Evolutionary conservation across 2,797 vertebrate genomes (phyloP), one percentile per base, ranked within the genome.

Genomic region (Cossypha heuglini): DNA sequence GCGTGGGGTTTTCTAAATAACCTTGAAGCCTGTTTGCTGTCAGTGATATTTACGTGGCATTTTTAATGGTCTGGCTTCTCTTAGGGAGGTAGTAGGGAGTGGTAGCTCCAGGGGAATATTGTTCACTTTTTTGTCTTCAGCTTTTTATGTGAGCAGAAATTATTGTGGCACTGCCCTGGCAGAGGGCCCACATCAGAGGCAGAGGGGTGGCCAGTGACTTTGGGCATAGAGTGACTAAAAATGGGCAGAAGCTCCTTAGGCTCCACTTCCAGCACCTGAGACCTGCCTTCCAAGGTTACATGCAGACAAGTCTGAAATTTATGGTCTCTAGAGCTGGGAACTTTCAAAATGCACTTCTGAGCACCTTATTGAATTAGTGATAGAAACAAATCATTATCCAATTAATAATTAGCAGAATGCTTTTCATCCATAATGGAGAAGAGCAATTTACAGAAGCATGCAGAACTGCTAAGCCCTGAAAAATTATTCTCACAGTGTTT

Each of bases 371-470:
- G 84, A 96, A 89, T 92, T 92, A 93, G 74, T 85, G 72, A 77
- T 94, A 94, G 95, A 93, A 96, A 96, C 93, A 97, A 97, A 95
- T 97, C 88, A 96, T 96, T 96, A 96, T 95, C 92, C 92, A 93
- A 80, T 96, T 95, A 96, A 96, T 96, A 94, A 96, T 95, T 89
- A 94, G 92, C 74, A 83, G 86, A 85, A 76, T 87, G 77, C 89
- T 96, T 87, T 85, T 95, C 77, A 91, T 9, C 81, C 67, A 54
- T 87, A 77, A 87, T 67, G 90, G 67, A 82, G 80, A 94, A 92
- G 64, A 92, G 42, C 71, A 87, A 92, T 94, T 94, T 92, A 82
- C 45, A 87, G 74, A 92, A 89, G 71, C 77, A 54, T 40, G 51
- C 78, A 79, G 57, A 92, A 88, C 78, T 88, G 37, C 80, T 88